A percentile compares a stretch with the other conserved stretches of the same genome.
Evolutionary conservation across 2,888 invertebrate species (phyloP).

Genomic region (Sesia bembeciformis): DNA sequence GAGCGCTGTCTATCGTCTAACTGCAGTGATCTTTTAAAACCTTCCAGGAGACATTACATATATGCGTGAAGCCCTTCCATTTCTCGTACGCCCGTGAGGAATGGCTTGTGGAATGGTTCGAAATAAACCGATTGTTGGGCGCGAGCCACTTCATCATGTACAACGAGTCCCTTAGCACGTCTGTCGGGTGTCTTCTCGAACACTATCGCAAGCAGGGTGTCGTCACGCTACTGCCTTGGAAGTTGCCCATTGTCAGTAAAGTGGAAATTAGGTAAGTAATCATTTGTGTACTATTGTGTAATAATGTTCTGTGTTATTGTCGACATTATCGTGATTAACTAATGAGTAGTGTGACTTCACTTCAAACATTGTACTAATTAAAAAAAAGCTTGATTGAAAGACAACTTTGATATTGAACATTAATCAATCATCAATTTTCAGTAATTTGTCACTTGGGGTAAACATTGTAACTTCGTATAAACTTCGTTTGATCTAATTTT

Average conservation of each 20-base stretch:
- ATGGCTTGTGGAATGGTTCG: slow-evolving; percentile 91
- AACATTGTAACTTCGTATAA: too few species aligned
- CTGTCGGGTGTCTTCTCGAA: slow-evolving; percentile 84
- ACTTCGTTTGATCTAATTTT: too few species aligned
- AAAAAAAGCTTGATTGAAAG: too few species aligned
- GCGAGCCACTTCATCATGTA: slow-evolving; percentile 92
- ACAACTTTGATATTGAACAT: too few species aligned
- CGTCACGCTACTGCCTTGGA: slow-evolving; percentile 86
- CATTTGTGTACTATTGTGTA: neutral
- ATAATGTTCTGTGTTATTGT: neutral
- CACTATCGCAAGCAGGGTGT: slow-evolving; percentile 79
- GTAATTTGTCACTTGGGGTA: too few species aligned
- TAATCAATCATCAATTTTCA: too few species aligned
- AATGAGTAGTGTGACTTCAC: neutral
- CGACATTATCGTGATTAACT: neutral
- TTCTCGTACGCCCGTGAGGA: slow-evolving; percentile 89
- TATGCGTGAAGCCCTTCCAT: slow-evolving; percentile 94
- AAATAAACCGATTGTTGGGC: slow-evolving; percentile 88
- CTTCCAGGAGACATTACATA: slow-evolving; percentile 76
- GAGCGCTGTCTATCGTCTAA: too few species aligned
- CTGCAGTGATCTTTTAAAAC: neutral
- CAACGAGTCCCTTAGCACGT: slow-evolving; percentile 88
- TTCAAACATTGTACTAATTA: neutral
- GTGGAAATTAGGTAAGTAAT: slow-evolving; percentile 80
- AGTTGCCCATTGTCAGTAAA: slow-evolving; percentile 89